A percentile compares a stretch with the other conserved stretches of the same genome.
Conservation (phyloP, 2,113 vertebrate species). For the Procavia capensis region DNA sequence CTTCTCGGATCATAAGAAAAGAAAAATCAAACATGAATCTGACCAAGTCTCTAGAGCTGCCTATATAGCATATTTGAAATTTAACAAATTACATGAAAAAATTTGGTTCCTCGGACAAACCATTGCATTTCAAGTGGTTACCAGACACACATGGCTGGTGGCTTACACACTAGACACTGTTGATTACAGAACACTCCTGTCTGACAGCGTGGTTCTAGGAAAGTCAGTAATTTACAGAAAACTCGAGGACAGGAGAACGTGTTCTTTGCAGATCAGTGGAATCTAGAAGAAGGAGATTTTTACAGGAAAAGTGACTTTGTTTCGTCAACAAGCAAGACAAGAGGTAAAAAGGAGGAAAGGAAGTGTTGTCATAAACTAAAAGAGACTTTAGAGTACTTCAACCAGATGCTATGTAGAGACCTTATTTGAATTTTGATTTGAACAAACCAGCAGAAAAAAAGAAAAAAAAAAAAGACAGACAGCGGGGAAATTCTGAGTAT, state of each 20-base stretch:
- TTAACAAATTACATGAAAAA: neutral
- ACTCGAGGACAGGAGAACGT: neutral
- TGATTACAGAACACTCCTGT: accelerated
- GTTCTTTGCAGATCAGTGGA: neutral
- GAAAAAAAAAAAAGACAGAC: neutral
- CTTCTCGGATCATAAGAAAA: neutral
- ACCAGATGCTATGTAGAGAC: accelerated
- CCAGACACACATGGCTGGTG: neutral
- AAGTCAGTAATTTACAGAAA: neutral
- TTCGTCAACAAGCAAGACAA: neutral
- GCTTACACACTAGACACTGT: neutral
- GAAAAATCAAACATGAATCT: neutral
- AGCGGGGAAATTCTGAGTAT: neutral
- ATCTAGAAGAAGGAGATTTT: neutral
- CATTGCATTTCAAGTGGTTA: neutral
- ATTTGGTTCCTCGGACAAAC: neutral
- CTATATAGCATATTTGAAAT: neutral
- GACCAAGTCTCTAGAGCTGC: neutral
- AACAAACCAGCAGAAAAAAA: neutral
- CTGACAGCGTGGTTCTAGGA: neutral
- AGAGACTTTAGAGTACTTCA: accelerated
- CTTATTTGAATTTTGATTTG: neutral
- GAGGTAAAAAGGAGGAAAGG: neutral
- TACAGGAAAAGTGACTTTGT: neutral
- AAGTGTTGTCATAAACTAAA: neutral